Evolutionary conservation across 1,140 invertebrate species (phyloP).

Genomic region (Neelides sp.): DNA sequence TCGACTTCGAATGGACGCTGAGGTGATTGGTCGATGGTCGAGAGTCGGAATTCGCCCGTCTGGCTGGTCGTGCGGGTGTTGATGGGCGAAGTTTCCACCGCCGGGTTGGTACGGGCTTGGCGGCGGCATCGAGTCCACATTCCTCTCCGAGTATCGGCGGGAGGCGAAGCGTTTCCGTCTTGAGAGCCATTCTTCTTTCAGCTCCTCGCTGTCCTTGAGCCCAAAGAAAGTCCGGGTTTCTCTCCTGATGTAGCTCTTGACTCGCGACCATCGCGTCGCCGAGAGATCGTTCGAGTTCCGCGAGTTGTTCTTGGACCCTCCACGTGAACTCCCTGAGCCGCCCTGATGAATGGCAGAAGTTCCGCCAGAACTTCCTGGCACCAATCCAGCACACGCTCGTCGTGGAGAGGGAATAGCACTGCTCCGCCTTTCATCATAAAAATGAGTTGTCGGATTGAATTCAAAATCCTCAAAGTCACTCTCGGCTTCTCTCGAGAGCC

Average conservation of each 20-base stretch:
- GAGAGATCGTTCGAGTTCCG: too few species aligned
- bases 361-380: too few species aligned
- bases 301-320: too few species aligned
- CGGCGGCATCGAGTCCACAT: slow-evolving; percentile 30
- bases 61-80: slow-evolving; percentile 11
- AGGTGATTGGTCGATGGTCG: slow-evolving; percentile 10
- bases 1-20: background rate
- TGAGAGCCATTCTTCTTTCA: slow-evolving; percentile 30
- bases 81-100: background rate
- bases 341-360: too few species aligned
- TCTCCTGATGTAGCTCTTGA: slow-evolving; percentile 20
- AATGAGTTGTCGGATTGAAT: too few species aligned
- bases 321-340: too few species aligned
- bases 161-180: slow-evolving; percentile 28
- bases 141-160: slow-evolving; percentile 28
- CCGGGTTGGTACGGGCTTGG: slow-evolving; percentile 26
- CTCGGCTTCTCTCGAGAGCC: too few species aligned
- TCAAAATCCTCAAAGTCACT: too few species aligned
- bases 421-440: too few species aligned
- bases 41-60: slow-evolving; percentile 15
- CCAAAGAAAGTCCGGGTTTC: slow-evolving; percentile 30
- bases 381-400: too few species aligned
- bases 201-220: slow-evolving; percentile 17
- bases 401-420: too few species aligned
- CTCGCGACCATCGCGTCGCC: slow-evolving; percentile 19